Evolutionary conservation across 2,888 invertebrate genomes (phyloP), one percentile per base, ranked within the genome.

Genomic region (Tenthredo notha): DNA sequence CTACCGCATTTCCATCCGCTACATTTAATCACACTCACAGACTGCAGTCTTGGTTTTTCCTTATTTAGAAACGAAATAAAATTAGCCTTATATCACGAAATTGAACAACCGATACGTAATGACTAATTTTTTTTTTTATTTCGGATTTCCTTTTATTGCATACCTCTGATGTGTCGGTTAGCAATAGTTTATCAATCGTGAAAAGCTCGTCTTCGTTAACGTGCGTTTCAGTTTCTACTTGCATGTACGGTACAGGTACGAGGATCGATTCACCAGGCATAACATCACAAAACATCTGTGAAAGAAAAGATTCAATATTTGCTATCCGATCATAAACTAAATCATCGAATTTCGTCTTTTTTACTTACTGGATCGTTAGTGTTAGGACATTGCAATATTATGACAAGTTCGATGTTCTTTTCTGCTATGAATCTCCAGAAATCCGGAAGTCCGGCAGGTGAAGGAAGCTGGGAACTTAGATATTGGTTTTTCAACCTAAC

Each of bases 391-490:
- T 94, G 94, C 9, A 94, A 87, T 58, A 93, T 92, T 2, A 94
- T 88, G 43, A 94, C 91, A 0, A 93, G 89, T 78, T 91, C 90
- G 21, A 92, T 89, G 78, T 92, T 90, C 50, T 92, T 90, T 84
- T 94, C 94, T 1, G 90, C 89, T 0, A 94, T 88, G 90, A 94
- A 89, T 86, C 94, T 91, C 94, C 94, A 94, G 86, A 94, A 94
- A 89, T 94, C 94, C 7, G 90, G 91, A 2, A 94, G 83, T 2
- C 94, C 94, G 18, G 91, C 89, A 0, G 92, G 92, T 86, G 94
- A 84, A 0, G 94, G 94, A 67, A 93, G 91, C 86, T 94, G 94
- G 0, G 94, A 93, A 0, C 93, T 94, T 7, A 94, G 91, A 85
- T 92, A 94, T 85, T 93, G 92, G 83, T 92, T 92, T 54, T 92